phyloP scores from a whole-genome alignment of 2,113 vertebrate genomes.

The Oncorhynchus masou region DNA sequence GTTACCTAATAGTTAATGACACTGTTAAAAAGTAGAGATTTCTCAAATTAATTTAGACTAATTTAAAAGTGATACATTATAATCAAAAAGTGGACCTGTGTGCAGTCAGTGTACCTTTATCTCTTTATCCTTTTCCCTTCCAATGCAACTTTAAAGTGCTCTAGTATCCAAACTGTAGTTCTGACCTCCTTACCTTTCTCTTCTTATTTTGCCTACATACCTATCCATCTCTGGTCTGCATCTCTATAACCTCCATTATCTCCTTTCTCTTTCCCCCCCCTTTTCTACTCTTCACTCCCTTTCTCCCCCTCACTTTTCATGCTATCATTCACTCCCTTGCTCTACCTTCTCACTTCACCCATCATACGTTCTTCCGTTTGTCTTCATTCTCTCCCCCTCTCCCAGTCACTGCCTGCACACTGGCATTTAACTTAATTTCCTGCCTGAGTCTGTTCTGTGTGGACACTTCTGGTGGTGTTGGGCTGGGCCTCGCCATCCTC shows the following conservation, averaged over 20 bases:
- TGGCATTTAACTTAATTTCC: constrained; percentile 87
- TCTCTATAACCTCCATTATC: not conserved
- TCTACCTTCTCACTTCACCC: not conserved
- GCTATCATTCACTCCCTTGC: not conserved
- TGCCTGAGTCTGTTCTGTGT: constrained; percentile 86
- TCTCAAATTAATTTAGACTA: no score
- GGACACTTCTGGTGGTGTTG: constrained; percentile 68
- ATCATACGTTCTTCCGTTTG: not conserved
- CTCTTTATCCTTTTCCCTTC: not conserved
- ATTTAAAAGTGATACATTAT: no score
- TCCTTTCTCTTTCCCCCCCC: not conserved
- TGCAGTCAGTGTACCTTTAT: not conserved
- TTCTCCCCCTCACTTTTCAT: not conserved
- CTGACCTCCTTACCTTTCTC: not conserved
- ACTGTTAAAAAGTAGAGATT: no score
- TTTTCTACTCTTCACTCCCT: not conserved
- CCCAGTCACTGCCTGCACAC: constrained; percentile 78
- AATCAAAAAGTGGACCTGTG: not conserved
- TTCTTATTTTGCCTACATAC: no score
- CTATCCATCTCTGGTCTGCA: no score
- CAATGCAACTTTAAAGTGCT: no score
- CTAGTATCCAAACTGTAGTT: no score
- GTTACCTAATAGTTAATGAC: no score
- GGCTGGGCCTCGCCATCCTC: constrained; percentile 90
- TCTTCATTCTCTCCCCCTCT: constrained; percentile 1